These are phyloP conservation scores for Astreopora myriophthalma DNA, from an alignment of 64 coral and sea anemone species.

Conservation along the genomic window DNA sequence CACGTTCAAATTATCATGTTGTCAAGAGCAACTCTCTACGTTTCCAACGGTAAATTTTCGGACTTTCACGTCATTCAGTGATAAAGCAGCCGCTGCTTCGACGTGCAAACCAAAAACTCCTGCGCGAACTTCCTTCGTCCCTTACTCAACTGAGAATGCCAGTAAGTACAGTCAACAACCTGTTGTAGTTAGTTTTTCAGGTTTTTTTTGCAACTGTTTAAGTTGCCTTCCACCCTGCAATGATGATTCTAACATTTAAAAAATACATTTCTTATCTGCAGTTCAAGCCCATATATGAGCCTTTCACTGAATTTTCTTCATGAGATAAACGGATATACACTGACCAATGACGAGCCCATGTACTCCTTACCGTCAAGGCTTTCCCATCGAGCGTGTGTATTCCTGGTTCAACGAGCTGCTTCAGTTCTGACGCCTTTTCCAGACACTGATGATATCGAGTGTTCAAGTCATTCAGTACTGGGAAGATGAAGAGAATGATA, in stretches of 20 bases:
- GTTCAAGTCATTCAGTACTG: not conserved
- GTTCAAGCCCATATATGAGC: not conserved
- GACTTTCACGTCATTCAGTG: no score
- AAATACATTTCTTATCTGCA: not conserved
- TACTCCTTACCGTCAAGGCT: not conserved
- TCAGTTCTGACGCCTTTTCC: slow-evolving; percentile 76
- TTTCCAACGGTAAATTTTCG: no score
- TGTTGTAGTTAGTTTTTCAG: not conserved
- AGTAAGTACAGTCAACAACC: no score
- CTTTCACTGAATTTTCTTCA: no score
- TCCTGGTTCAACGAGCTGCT: slow-evolving; percentile 62
- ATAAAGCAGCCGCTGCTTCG: no score
- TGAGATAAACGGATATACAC: no score
- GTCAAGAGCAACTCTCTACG: no score
- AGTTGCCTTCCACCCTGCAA: not conserved
- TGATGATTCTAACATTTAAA: not conserved
- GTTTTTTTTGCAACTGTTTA: not conserved
- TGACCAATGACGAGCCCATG: no score
- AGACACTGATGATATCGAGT: slow-evolving; percentile 81
- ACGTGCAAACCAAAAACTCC: no score
- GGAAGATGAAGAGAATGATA: not conserved
- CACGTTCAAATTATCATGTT: no score
- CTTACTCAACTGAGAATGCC: no score
- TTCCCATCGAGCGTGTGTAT: slow-evolving; percentile 36
- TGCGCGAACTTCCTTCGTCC: no score